Conservation (phyloP, 30 jellyfish, hydroid and myxozoan species). For the Aurelia sp. region DNA sequence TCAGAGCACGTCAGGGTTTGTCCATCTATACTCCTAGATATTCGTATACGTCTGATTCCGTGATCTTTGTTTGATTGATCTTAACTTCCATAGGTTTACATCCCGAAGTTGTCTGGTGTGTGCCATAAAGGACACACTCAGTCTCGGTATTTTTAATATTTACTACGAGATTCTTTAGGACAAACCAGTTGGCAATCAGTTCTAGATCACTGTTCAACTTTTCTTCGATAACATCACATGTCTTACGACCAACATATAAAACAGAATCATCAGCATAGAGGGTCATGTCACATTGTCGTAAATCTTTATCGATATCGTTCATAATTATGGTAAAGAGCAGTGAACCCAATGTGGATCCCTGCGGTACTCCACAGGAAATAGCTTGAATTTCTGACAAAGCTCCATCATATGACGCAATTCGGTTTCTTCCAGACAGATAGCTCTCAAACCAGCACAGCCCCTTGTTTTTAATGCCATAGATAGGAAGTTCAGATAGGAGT, state of each 20-base stretch:
- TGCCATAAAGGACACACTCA: constrained; percentile 65
- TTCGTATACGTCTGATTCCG: constrained; percentile 50
- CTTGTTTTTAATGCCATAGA: no score
- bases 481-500: no score
- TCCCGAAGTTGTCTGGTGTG: no score
- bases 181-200: constrained; percentile 58
- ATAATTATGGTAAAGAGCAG: constrained; percentile 30
- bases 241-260: constrained; percentile 24
- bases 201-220: constrained; percentile 55
- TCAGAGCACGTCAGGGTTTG: constrained; percentile 43
- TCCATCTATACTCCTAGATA: constrained; percentile 74
- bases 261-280: constrained; percentile 78
- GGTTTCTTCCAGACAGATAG: no score
- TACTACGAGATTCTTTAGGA: constrained; percentile 42
- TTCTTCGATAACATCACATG: no score
- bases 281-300: constrained; percentile 34
- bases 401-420: no score
- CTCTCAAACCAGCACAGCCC: no score
- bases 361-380: no score
- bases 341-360: constrained; percentile 58
- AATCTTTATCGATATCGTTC: constrained; percentile 40
- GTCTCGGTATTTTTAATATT: constrained; percentile 42
- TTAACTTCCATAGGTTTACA: no score
- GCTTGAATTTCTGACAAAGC: no score
- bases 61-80: constrained; percentile 57